phyloP scores from a whole-genome alignment of 2,113 vertebrate species.

The Osmerus mordax region DNA sequence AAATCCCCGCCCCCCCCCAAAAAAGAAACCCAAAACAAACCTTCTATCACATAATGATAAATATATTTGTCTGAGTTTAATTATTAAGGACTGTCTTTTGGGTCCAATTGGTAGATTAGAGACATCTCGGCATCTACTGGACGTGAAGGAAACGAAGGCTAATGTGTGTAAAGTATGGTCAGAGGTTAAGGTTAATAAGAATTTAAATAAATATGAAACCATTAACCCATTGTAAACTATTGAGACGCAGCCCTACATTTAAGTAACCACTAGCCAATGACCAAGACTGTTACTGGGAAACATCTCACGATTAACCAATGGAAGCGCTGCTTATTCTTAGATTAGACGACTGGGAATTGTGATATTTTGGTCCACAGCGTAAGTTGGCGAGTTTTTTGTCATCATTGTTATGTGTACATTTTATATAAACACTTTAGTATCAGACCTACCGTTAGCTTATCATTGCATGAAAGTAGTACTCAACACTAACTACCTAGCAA shows the following conservation, averaged over 20 bases:
- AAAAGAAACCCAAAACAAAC: too few relatives aligned
- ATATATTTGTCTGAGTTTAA: too few relatives aligned
- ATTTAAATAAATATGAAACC: too few relatives aligned
- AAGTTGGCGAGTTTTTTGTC: constrained; percentile 24
- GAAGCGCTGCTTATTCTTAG: not conserved
- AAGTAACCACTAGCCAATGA: constrained; percentile 45
- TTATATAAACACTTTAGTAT: not conserved
- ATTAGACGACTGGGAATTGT: constrained; percentile 28
- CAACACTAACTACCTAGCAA: not conserved
- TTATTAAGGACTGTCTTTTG: too few relatives aligned
- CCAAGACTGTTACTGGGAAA: constrained; percentile 27
- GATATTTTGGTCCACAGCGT: constrained; percentile 13
- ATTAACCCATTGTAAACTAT: not conserved
- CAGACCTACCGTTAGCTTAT: not conserved
- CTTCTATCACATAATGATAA: too few relatives aligned
- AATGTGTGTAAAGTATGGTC: too few relatives aligned
- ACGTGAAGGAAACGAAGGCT: too few relatives aligned
- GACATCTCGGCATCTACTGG: too few relatives aligned
- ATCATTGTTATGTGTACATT: constrained; percentile 18
- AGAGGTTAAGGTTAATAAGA: not conserved
- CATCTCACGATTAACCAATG: constrained; percentile 38
- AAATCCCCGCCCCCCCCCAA: too few relatives aligned
- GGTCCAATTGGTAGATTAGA: too few relatives aligned
- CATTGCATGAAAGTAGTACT: not conserved
- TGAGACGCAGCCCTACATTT: not conserved